Evolutionary conservation across 2,888 invertebrate species (phyloP).

Genomic region (Orchesellides sinensis): DNA sequence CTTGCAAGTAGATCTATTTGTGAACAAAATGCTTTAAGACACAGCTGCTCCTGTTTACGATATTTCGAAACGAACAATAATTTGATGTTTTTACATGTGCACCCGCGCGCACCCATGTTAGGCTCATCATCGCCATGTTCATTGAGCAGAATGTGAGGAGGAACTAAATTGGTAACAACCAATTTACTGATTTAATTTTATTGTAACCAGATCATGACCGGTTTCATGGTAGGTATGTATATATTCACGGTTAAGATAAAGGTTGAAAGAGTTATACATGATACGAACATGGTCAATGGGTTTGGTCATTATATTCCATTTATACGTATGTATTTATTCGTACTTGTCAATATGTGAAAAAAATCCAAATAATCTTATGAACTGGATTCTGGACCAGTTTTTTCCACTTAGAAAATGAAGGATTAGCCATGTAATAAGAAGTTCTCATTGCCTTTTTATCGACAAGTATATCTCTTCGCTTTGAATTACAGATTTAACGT

Average conservation of each 20-base stretch:
- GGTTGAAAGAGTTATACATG: neutral
- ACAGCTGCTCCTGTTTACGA: too few relatives aligned
- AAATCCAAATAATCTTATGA: too few relatives aligned
- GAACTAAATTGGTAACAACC: constrained; percentile 50
- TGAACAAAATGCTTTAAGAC: too few relatives aligned
- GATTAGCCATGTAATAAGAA: neutral
- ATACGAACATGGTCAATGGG: constrained; percentile 1
- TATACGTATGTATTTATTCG: too few relatives aligned
- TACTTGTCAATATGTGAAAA: too few relatives aligned
- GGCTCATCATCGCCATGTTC: too few relatives aligned
- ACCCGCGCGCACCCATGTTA: too few relatives aligned
- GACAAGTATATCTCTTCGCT: too few relatives aligned
- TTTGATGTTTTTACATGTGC: too few relatives aligned
- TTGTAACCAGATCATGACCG: constrained; percentile 12
- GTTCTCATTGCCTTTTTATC: constrained; percentile 32
- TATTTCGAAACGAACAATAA: too few relatives aligned
- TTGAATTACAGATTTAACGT: too few relatives aligned
- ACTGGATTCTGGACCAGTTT: constrained; percentile 35
- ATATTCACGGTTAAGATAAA: neutral
- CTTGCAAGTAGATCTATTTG: too few relatives aligned
- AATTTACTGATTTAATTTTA: constrained; percentile 55
- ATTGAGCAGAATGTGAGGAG: constrained; percentile 35
- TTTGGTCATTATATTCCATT: neutral
- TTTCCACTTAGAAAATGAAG: neutral
- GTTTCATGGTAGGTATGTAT: constrained; percentile 1